Evolutionary conservation across 2,888 invertebrate species (phyloP).

Genomic region (Oscheius sp.): DNA sequence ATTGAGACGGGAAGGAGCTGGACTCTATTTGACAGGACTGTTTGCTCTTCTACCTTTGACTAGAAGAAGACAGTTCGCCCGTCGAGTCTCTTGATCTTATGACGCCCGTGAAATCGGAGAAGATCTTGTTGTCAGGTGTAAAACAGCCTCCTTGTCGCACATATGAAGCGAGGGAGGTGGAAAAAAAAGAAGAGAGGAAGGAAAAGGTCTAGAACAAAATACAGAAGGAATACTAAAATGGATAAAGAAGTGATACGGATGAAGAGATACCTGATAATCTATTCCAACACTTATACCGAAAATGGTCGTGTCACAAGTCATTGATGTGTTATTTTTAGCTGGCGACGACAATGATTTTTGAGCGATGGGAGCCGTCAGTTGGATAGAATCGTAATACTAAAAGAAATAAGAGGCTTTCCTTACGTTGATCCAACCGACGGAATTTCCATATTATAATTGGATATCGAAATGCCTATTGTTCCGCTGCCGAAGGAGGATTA

Average conservation of each 20-base stretch:
- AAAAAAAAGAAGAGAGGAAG: no score
- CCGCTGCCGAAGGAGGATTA: no score
- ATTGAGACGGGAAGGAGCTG: not conserved
- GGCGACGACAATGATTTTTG: not conserved
- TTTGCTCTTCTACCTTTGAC: constrained; percentile 14
- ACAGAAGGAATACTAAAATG: not conserved
- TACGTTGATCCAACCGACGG: no score
- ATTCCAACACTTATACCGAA: no score
- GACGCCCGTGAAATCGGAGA: constrained; percentile 22
- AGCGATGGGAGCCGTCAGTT: not conserved
- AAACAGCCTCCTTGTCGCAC: constrained; percentile 3
- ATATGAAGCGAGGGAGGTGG: constrained; percentile 5
- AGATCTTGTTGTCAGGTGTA: constrained; percentile 23
- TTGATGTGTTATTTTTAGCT: not conserved
- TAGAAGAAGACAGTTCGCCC: constrained; percentile 4
- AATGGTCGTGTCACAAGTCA: no score
- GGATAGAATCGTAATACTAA: not conserved
- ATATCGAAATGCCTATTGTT: no score
- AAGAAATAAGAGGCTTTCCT: not conserved
- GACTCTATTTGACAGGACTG: no score
- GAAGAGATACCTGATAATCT: not conserved
- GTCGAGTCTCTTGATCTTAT: not conserved
- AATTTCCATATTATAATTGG: no score
- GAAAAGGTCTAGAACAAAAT: not conserved
- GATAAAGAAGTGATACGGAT: not conserved